These are phyloP conservation scores for Baryphthengus martii DNA, from an alignment of 2,113 vertebrate species.

Conservation along the genomic window DNA sequence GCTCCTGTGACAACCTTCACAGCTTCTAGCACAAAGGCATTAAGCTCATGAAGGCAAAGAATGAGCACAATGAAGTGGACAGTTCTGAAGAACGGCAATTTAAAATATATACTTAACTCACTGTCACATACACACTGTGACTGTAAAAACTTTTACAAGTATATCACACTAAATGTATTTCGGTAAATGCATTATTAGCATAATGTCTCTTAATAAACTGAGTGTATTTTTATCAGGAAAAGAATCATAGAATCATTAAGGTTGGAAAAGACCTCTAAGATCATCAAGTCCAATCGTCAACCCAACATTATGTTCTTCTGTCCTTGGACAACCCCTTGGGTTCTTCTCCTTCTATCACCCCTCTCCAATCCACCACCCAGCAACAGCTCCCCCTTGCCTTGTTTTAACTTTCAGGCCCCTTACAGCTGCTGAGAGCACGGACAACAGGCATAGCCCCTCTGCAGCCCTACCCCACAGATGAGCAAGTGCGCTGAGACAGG, in stretches of 20 bases:
- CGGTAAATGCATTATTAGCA: neutral
- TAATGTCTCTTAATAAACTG: neutral
- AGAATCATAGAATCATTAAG: neutral
- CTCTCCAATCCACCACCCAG: neutral
- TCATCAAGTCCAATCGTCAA: too few species aligned
- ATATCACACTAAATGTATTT: neutral
- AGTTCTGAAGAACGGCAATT: neutral
- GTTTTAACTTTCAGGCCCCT: neutral
- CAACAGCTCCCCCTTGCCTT: fast-evolving
- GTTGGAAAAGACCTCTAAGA: too few species aligned
- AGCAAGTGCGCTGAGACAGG: fast-evolving
- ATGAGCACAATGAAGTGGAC: neutral
- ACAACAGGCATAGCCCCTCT: fast-evolving
- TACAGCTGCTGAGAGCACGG: neutral
- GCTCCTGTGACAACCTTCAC: neutral
- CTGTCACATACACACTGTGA: neutral
- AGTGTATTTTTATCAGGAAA: neutral
- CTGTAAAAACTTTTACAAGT: neutral
- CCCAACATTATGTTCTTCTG: neutral
- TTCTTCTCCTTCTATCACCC: neutral
- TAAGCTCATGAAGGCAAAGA: neutral
- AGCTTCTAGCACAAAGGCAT: neutral
- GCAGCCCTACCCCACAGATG: neutral
- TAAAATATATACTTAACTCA: neutral
- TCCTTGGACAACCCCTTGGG: neutral